phyloP scores from a whole-genome alignment of 2,797 vertebrate species.

The Malurus splendens region DNA sequence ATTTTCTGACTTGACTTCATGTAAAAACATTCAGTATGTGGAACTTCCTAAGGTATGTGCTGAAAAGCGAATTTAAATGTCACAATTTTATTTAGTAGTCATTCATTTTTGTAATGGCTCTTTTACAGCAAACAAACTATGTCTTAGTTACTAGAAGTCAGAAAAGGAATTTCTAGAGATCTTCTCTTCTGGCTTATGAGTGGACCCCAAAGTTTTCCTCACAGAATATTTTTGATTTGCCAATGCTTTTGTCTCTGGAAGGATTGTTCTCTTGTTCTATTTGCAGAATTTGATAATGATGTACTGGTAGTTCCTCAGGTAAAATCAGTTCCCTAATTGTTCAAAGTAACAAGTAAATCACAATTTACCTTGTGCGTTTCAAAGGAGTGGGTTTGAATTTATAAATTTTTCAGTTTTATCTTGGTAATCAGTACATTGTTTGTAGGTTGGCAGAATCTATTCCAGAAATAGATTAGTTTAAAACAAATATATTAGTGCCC shows the following conservation, averaged over 20 bases:
- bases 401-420: not conserved
- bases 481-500: not conserved
- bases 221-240: not conserved
- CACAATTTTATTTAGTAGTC: not conserved
- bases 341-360: not conserved
- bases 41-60: constrained; percentile 78
- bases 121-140: not conserved
- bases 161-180: not conserved
- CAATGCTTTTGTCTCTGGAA: not conserved
- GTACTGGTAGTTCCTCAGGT: not conserved
- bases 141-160: not conserved
- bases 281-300: not conserved
- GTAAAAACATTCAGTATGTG: constrained; percentile 71
- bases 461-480: not conserved
- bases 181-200: not conserved
- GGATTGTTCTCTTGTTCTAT: not conserved
- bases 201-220: not conserved
- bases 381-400: not conserved
- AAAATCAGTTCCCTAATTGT: not conserved
- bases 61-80: not conserved
- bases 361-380: not conserved
- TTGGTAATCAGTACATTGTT: not conserved
- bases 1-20: constrained; percentile 61
- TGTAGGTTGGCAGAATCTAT: not conserved
- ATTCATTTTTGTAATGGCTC: not conserved